Conservation (phyloP, 2,888 invertebrate genomes). For the Lydus trimaculatus region DNA sequence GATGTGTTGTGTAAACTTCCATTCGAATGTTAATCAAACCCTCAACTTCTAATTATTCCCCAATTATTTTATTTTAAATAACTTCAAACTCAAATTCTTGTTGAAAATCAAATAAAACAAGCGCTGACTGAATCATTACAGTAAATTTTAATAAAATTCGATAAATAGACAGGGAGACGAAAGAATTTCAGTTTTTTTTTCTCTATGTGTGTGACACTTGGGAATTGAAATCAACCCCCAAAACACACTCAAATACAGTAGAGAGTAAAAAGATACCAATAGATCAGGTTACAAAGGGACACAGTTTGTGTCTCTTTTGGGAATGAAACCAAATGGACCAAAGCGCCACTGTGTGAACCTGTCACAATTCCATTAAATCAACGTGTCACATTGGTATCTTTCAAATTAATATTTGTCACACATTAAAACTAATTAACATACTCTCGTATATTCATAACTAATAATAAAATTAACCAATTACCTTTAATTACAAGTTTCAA, state of each 20-base stretch:
- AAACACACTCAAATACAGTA: not conserved
- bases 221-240: not conserved
- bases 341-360: conserved; percentile 39
- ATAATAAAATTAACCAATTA: conserved; percentile 34
- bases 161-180: not conserved
- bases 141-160: not conserved
- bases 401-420: conserved; percentile 16
- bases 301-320: not conserved
- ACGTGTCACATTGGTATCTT: conserved; percentile 27
- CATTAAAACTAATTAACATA: not conserved
- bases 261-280: not conserved
- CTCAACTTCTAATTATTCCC: not conserved
- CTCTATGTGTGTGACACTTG: not conserved
- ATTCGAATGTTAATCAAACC: not conserved
- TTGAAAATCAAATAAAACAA: not conserved
- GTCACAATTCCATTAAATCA: conserved; percentile 34
- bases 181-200: not conserved
- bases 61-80: not conserved
- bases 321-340: not conserved
- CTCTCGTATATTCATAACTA: not conserved
- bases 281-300: conserved; percentile 3
- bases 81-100: not conserved
- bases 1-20: not conserved
- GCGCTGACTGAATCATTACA: too few species aligned
- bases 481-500: conserved; percentile 7